Percentiles rank a stretch among this genome's conserved stretches.
Evolutionary conservation across 2,113 vertebrate genomes (phyloP).

Genomic region (Sapajus apella): DNA sequence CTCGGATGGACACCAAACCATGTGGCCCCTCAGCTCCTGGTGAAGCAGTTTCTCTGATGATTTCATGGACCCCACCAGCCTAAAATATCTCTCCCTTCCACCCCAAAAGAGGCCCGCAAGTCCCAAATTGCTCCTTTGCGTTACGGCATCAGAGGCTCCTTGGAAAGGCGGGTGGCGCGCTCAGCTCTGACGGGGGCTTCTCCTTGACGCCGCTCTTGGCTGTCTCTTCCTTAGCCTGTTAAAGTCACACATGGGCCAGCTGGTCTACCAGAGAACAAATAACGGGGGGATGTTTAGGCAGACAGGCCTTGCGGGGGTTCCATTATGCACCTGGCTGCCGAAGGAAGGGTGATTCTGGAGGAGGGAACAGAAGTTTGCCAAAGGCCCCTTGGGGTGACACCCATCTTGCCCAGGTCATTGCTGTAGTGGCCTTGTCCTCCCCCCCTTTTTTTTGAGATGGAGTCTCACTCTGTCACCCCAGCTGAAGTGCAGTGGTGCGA

Average conservation of each 20-base stretch:
- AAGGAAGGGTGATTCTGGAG: neutral
- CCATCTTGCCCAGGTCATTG: neutral
- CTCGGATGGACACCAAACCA: neutral
- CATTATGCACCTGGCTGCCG: neutral
- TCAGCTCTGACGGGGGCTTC: neutral
- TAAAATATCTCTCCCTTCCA: neutral
- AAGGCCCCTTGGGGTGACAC: neutral
- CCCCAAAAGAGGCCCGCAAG: too few relatives aligned
- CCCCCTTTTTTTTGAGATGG: too few relatives aligned
- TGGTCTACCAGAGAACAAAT: neutral
- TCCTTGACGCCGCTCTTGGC: too few relatives aligned
- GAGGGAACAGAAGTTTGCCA: too few relatives aligned
- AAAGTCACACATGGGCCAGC: neutral
- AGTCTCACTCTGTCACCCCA: too few relatives aligned
- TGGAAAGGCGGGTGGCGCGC: neutral
- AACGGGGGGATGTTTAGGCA: neutral
- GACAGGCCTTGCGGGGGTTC: neutral
- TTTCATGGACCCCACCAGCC: neutral
- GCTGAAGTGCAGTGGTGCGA: too few relatives aligned
- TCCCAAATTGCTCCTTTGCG: neutral
- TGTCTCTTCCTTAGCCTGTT: neutral
- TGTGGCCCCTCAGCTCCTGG: neutral
- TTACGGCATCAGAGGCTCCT: neutral
- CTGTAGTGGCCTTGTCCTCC: fast-evolving
- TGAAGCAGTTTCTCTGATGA: neutral